Evolutionary conservation across 2,888 invertebrate species (phyloP).

Genomic region (Agrilus mali): DNA sequence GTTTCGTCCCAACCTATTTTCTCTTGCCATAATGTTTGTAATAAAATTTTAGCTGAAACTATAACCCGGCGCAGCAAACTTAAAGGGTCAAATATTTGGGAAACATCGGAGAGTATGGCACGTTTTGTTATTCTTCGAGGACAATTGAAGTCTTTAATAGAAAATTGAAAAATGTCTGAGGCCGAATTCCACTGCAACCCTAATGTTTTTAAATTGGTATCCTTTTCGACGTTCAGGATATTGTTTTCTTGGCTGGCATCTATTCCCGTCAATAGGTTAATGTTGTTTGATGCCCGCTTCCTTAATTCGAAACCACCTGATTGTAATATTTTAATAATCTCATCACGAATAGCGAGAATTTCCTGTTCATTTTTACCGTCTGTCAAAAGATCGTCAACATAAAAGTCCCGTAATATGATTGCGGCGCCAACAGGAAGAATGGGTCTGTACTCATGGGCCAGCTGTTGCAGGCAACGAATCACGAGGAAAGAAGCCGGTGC

Average conservation of each 20-base stretch:
- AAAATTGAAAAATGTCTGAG: background rate
- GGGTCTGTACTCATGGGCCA: background rate
- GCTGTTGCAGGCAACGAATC: too few relatives aligned
- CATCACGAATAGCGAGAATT: too few relatives aligned
- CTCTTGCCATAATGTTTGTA: conserved; percentile 15
- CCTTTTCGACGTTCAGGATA: too few relatives aligned
- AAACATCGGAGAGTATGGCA: conserved; percentile 9
- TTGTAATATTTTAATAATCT: too few relatives aligned
- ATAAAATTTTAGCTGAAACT: conserved; percentile 13
- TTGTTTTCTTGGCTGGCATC: too few relatives aligned
- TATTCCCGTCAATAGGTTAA: too few relatives aligned
- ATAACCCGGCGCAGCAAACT: conserved; percentile 13
- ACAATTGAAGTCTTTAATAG: background rate
- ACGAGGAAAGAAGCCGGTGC: background rate
- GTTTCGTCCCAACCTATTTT: conserved; percentile 14
- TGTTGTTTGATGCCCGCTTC: too few relatives aligned
- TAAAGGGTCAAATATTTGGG: conserved; percentile 16
- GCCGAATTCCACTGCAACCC: background rate
- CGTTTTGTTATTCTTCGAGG: conserved; percentile 5
- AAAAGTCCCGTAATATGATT: background rate
- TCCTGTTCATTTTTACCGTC: too few relatives aligned
- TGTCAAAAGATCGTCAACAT: background rate
- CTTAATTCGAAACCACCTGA: too few relatives aligned
- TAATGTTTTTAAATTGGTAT: background rate
- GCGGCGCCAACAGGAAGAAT: background rate